These are phyloP conservation scores for Mizuhopecten yessoensis DNA, from an alignment of 1,140 invertebrate species.

Conservation along the genomic window DNA sequence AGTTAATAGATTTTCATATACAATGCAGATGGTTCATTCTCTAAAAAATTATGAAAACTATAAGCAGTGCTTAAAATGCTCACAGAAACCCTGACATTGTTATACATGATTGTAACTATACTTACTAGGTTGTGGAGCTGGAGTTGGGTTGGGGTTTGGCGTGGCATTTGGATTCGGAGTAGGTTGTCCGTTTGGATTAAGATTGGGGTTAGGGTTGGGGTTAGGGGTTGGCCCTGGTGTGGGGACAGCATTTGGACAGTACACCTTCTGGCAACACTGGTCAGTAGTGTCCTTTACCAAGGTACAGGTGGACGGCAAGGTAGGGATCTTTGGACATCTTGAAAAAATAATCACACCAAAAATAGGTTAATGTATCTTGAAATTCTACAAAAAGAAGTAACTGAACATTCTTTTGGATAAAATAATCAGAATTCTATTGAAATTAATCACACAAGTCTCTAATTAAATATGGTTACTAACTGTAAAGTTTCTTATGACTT, in stretches of 20 bases:
- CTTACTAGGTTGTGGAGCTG: slow-evolving; percentile 38
- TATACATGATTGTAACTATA: not conserved
- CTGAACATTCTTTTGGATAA: no score
- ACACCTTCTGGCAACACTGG: slow-evolving; percentile 73
- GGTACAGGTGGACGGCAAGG: slow-evolving; percentile 70
- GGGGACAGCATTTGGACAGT: slow-evolving; percentile 64
- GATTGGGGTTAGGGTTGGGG: slow-evolving; percentile 47
- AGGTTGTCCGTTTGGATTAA: slow-evolving; percentile 57
- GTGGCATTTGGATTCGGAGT: slow-evolving; percentile 59
- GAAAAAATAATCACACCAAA: not conserved
- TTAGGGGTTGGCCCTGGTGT: slow-evolving; percentile 58
- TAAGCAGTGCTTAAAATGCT: no score
- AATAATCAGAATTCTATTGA: no score
- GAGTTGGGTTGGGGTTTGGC: slow-evolving; percentile 60
- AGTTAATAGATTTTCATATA: no score
- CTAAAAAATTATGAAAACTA: no score
- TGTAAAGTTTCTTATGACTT: no score
- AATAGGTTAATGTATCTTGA: no score
- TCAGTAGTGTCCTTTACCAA: slow-evolving; percentile 72
- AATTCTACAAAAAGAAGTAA: no score
- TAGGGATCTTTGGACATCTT: slow-evolving; percentile 71
- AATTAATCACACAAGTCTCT: no score
- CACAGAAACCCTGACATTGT: no score
- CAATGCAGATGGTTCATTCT: no score
- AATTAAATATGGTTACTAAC: no score